These are phyloP conservation scores for Drepana arcuata DNA, from an alignment of 1,140 invertebrate genomes.

Conservation along the genomic window DNA sequence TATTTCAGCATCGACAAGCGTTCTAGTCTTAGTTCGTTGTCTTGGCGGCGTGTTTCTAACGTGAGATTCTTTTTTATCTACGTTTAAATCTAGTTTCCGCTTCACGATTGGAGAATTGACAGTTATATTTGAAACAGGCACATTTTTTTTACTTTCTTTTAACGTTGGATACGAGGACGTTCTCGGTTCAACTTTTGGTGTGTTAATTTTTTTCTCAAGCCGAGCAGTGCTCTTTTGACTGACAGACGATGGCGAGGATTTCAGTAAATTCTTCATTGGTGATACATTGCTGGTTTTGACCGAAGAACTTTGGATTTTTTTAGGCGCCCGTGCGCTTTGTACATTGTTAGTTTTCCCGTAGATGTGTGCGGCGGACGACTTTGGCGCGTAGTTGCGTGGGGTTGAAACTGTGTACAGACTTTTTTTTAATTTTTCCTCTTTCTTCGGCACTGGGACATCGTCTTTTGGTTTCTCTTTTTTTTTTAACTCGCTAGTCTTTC, in stretches of 20 bases:
- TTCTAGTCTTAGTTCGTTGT: conserved; percentile 51
- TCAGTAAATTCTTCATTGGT: conserved; percentile 40
- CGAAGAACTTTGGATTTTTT: conserved; percentile 20
- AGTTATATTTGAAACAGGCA: conserved; percentile 37
- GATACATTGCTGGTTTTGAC: conserved; percentile 19
- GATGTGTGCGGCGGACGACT: conserved; percentile 41
- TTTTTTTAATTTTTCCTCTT: conserved; percentile 41
- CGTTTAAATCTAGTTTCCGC: conserved; percentile 26
- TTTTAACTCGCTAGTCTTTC: conserved; percentile 3
- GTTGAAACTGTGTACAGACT: conserved; percentile 25
- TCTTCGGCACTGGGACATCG: conserved; percentile 6
- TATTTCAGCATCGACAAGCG: conserved; percentile 55
- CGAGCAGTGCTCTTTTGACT: conserved; percentile 20
- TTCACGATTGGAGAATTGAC: conserved; percentile 53
- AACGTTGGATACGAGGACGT: neutral
- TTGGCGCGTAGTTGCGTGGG: conserved; percentile 34
- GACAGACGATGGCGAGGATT: conserved; percentile 32
- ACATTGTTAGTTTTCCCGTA: conserved; percentile 30
- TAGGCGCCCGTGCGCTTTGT: conserved; percentile 24
- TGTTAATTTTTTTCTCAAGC: neutral
- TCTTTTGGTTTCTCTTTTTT: conserved; percentile 22
- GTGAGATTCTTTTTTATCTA: conserved; percentile 2
- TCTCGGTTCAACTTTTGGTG: neutral
- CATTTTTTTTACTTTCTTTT: conserved; percentile 17
- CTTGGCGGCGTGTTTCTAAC: conserved; percentile 11